phyloP scores from a whole-genome alignment of 2,113 vertebrate species.

The Girardinichthys multiradiatus region DNA sequence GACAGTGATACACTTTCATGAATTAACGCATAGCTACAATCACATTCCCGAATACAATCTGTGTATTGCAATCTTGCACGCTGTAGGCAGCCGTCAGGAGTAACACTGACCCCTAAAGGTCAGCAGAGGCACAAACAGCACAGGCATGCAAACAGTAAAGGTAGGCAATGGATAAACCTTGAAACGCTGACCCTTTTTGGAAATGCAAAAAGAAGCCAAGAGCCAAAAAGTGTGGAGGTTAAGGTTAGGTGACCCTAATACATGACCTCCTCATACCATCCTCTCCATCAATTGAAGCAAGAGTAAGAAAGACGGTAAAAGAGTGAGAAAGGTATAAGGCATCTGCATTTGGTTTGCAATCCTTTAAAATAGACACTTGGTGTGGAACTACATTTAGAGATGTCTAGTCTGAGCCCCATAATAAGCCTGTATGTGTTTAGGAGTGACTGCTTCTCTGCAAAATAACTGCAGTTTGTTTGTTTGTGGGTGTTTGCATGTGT shows the following conservation, averaged over 20 bases:
- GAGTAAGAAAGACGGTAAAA: constrained; percentile 27
- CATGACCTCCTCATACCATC: constrained; percentile 65
- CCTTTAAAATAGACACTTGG: constrained; percentile 78
- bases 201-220: not conserved
- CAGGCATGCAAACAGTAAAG: not conserved
- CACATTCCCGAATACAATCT: constrained; percentile 38
- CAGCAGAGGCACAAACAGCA: constrained; percentile 18
- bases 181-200: constrained; percentile 35
- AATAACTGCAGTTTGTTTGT: constrained; percentile 32
- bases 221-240: constrained; percentile 17
- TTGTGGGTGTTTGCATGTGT: constrained; percentile 51
- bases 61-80: not conserved
- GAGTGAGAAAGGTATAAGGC: constrained; percentile 47
- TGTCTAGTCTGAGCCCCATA: constrained; percentile 75
- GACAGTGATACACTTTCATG: not conserved
- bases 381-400: constrained; percentile 71
- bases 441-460: constrained; percentile 37
- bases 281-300: constrained; percentile 62
- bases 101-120: constrained; percentile 81
- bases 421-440: constrained; percentile 61
- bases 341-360: constrained; percentile 69
- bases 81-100: constrained; percentile 30
- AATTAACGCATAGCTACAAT: constrained; percentile 34
- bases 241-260: not conserved
- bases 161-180: not conserved